Evolutionary conservation across 2,888 invertebrate genomes (phyloP).

Genomic region (Operophtera brumata): DNA sequence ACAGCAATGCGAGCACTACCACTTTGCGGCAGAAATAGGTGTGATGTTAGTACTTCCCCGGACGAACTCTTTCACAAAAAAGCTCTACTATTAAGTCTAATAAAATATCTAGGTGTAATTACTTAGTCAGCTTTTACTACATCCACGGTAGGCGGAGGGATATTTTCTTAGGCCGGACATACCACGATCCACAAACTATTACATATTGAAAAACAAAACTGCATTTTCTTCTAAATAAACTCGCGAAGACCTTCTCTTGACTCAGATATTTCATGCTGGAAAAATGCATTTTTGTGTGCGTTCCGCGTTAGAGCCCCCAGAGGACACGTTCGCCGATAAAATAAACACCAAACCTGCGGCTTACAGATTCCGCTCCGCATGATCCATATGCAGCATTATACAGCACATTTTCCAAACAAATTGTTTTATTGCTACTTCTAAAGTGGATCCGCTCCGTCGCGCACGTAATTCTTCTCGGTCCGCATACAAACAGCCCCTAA

Average conservation of each 20-base stretch:
- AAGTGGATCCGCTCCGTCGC: slow-evolving; percentile 65
- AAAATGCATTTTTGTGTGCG: slow-evolving; percentile 51
- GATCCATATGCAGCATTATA: slow-evolving; percentile 57
- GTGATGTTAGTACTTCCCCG: too few relatives aligned
- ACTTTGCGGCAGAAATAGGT: too few relatives aligned
- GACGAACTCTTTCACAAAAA: too few relatives aligned
- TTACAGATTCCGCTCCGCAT: slow-evolving; percentile 55
- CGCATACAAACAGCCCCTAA: slow-evolving; percentile 77
- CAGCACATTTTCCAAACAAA: slow-evolving; percentile 70
- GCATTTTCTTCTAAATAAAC: slow-evolving; percentile 38
- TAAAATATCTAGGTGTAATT: too few relatives aligned
- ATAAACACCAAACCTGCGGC: slow-evolving; percentile 54
- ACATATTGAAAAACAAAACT: slow-evolving; percentile 43
- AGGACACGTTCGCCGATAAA: slow-evolving; percentile 55
- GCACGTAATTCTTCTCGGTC: slow-evolving; percentile 73
- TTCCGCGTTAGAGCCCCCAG: slow-evolving; percentile 43
- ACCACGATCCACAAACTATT: too few relatives aligned
- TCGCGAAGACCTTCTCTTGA: slow-evolving; percentile 31
- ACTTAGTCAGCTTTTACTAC: too few relatives aligned
- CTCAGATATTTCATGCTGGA: slow-evolving; percentile 48
- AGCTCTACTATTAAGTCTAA: too few relatives aligned
- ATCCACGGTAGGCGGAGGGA: too few relatives aligned
- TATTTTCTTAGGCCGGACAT: too few relatives aligned
- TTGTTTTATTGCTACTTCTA: slow-evolving; percentile 73
- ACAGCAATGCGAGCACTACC: too few relatives aligned